Evolutionary conservation across 2,888 invertebrate species (phyloP).

Genomic region (Microctonus hyperodae): DNA sequence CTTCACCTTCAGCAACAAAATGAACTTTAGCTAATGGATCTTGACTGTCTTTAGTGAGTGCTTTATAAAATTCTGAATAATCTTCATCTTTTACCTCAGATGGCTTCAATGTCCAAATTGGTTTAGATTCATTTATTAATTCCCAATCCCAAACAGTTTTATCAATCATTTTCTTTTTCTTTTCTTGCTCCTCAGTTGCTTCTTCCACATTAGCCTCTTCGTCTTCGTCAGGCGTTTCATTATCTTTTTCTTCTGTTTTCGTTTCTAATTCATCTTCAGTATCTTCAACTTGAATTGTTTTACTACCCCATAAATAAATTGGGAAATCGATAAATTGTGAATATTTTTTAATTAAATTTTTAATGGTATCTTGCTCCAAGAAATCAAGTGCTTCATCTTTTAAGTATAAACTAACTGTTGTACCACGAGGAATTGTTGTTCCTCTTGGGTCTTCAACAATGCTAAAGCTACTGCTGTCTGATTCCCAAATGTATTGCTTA

Average conservation of each 20-base stretch:
- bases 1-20: conserved; percentile 99
- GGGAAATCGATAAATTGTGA: conserved; percentile 99
- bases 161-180: conserved; percentile 87
- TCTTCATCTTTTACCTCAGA: conserved; percentile 85
- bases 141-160: conserved; percentile 99
- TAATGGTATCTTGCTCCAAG: conserved; percentile 90
- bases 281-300: conserved; percentile 66
- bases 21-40: conserved; percentile 89
- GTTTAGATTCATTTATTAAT: conserved; percentile 94
- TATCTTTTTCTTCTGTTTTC: conserved; percentile 63
- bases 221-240: conserved; percentile 65
- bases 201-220: conserved; percentile 74
- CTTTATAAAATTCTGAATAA: conserved; percentile 95
- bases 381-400: conserved; percentile 98
- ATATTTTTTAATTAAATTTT: conserved; percentile 93
- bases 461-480: conserved; percentile 89
- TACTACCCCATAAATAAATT: conserved; percentile 91
- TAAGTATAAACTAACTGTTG: conserved; percentile 85
- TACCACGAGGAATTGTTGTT: conserved; percentile 88
- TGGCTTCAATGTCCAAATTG: conserved; percentile 97
- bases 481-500: conserved; percentile 97
- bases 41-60: conserved; percentile 87
- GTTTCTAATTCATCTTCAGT: conserved; percentile 67
- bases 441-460: conserved; percentile 95
- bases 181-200: conserved; percentile 71